phyloP scores from a whole-genome alignment of 2,797 vertebrate genomes.

The Mus caroli region DNA sequence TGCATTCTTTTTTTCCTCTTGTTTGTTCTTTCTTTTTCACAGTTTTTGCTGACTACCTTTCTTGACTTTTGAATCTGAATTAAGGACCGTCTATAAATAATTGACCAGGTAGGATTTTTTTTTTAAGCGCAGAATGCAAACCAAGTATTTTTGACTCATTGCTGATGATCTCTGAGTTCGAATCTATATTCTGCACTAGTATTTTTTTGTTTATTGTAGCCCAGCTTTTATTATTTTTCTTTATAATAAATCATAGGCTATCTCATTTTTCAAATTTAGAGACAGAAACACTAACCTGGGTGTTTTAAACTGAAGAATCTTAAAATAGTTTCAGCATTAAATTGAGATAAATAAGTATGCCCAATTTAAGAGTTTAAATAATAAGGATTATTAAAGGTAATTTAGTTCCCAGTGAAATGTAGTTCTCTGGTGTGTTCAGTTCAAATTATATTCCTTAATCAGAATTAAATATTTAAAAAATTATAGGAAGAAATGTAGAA shows the following conservation, averaged over 20 bases:
- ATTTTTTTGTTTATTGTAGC: slow-evolving; percentile 37
- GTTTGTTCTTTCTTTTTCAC: background rate
- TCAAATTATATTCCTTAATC: background rate
- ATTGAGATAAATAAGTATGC: slow-evolving; percentile 1
- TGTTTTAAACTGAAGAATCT: slow-evolving; percentile 24
- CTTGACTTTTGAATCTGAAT: slow-evolving; percentile 27
- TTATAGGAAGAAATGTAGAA: background rate
- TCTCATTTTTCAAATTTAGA: slow-evolving; percentile 44
- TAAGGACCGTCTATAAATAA: slow-evolving; percentile 5
- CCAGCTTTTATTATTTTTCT: slow-evolving; percentile 29
- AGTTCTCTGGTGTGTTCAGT: slow-evolving; percentile 5
- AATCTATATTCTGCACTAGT: background rate
- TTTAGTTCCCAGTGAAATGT: background rate
- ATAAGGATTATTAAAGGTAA: slow-evolving; percentile 1
- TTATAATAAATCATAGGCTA: background rate
- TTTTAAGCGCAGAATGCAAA: background rate
- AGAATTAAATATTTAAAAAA: slow-evolving; percentile 49
- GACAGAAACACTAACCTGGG: slow-evolving; percentile 1
- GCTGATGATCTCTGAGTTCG: slow-evolving; percentile 16
- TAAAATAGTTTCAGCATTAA: slow-evolving; percentile 47
- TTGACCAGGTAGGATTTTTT: background rate
- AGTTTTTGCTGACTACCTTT: background rate
- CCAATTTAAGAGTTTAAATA: background rate
- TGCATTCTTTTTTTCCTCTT: background rate
- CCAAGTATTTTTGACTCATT: slow-evolving; percentile 39